These are phyloP conservation scores for Globicephala melas DNA, from an alignment of 2,113 vertebrate species.

Conservation along the genomic window DNA sequence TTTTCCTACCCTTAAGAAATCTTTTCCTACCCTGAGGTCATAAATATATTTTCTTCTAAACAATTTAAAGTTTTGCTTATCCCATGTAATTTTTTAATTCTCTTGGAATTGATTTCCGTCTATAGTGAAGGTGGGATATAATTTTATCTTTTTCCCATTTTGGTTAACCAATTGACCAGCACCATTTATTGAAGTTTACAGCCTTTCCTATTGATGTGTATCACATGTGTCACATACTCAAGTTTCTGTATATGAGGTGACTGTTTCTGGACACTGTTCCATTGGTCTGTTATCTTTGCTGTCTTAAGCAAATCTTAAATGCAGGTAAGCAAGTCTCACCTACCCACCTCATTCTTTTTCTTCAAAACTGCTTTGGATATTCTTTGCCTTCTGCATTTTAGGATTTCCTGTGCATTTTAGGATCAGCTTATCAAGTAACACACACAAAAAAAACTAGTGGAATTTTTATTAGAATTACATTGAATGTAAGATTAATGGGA, in stretches of 20 bases:
- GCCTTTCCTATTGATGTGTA: background rate
- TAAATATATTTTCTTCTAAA: background rate
- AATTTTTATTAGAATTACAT: background rate
- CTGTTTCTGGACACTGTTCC: background rate
- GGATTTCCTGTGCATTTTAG: background rate
- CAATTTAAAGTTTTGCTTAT: background rate
- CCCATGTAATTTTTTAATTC: background rate
- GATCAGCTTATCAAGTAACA: constrained; percentile 7
- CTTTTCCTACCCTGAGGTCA: background rate
- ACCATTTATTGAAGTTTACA: background rate
- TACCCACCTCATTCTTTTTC: background rate
- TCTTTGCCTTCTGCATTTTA: constrained; percentile 4
- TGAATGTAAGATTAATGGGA: background rate
- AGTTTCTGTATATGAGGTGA: background rate
- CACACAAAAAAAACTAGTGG: background rate
- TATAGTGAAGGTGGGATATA: background rate
- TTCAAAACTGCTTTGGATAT: background rate
- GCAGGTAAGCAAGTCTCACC: background rate
- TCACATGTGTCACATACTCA: background rate
- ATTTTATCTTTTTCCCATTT: background rate
- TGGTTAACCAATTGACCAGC: background rate
- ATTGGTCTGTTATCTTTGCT: background rate
- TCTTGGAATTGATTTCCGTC: background rate
- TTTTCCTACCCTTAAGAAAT: background rate
- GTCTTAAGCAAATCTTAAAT: background rate